Evolutionary conservation across 2,113 vertebrate genomes (phyloP), one percentile per base, ranked within the genome.

Genomic region (Sturnus vulgaris): DNA sequence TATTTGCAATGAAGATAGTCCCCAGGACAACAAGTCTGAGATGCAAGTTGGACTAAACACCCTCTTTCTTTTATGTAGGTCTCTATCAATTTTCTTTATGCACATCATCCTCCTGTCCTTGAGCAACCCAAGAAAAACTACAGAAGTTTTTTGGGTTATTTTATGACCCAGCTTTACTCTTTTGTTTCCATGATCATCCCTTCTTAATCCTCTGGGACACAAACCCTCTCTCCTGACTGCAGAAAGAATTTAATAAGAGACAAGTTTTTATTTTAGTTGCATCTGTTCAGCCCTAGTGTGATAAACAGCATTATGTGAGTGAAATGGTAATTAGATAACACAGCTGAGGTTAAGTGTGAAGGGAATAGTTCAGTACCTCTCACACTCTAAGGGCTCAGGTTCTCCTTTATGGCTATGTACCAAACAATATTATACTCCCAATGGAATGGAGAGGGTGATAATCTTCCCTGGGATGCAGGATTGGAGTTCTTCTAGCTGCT

Each of bases 91-190:
- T 82, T 87, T 84, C 50, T 61, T 82, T 31, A 23, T 52, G 42
- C 13, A 59, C 15, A 63, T 52, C 10, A 60, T n/a, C 19, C 11
- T 81, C 30, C 19, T 40, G 39, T 59, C 88, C 79, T 86, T 90
- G 56, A 95, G 49, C 8, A 12, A 73, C 53, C 73, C 65, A 56
- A 84, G 40, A 64, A 91, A 88, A 91, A 37, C 6, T 56, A 50
- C 50, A 73, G 16, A 79, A 72, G n/a, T 35, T 55, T 28, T 76
- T 70, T n/a, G 17, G 68, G 47, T 35, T 89, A 28, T 82, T 94
- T 95, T 91, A 82, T 90, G 78, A 68, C 53, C n/a, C 65, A 92
- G 31, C 28, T 85, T 87, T 91, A 91, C 73, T 91, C 57, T 72
- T 93, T 85, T 93, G 78, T 87, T 95, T 95, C 57, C 35, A 39